Conservation (phyloP, 1,140 invertebrate species). For the Papilio polyxenes region DNA sequence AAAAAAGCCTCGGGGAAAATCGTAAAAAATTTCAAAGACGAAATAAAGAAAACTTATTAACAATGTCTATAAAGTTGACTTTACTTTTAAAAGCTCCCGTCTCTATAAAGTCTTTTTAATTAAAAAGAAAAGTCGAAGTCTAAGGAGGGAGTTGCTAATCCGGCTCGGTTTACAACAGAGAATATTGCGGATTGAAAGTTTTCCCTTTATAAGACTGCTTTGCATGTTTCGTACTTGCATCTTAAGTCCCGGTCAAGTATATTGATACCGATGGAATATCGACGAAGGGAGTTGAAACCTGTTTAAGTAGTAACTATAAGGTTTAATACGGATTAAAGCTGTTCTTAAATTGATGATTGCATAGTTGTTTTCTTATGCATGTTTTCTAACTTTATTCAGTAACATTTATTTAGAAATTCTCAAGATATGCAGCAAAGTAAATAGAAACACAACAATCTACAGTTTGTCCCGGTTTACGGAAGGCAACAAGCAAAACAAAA, state of each 20-base stretch:
- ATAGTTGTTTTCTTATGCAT: neutral
- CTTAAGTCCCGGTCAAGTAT: constrained; percentile 10
- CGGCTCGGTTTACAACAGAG: constrained; percentile 56
- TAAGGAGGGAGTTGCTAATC: constrained; percentile 67
- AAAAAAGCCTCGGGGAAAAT: constrained; percentile 30
- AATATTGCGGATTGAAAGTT: constrained; percentile 60
- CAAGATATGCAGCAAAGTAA: neutral
- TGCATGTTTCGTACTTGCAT: constrained; percentile 24
- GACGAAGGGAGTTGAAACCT: neutral
- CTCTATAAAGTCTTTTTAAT: constrained; percentile 67
- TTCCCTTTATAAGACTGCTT: constrained; percentile 53
- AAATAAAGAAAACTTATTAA: constrained; percentile 28
- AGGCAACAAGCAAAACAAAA: constrained; percentile 11
- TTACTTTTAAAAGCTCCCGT: constrained; percentile 48
- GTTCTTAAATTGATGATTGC: neutral
- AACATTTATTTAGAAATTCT: neutral
- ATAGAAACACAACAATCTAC: neutral
- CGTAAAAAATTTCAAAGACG: constrained; percentile 26
- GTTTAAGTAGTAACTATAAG: neutral
- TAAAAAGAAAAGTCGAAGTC: constrained; percentile 64
- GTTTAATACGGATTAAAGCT: neutral
- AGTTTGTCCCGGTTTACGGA: neutral
- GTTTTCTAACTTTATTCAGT: neutral
- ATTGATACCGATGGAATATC: neutral
- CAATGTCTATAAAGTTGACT: constrained; percentile 46